These are phyloP conservation scores for Lathamus discolor DNA, from an alignment of 2,113 vertebrate genomes.

Conservation along the genomic window DNA sequence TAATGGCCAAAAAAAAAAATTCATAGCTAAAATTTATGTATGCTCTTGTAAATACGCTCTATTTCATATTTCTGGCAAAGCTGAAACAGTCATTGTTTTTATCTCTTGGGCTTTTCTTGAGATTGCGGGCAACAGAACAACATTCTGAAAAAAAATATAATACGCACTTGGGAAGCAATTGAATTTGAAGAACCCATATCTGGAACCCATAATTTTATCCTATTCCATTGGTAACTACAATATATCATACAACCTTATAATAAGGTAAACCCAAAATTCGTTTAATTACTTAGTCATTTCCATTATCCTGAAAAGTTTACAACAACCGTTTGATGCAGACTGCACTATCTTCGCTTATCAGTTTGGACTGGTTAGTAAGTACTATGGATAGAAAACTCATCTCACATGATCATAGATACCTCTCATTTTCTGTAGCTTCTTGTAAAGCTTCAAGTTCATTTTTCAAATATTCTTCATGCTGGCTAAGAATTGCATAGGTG, in stretches of 20 bases:
- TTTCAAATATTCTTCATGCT: conserved; percentile 75
- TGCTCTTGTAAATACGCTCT: background rate
- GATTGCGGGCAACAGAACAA: background rate
- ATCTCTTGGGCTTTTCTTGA: background rate
- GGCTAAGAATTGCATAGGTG: conserved; percentile 69
- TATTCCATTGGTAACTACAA: background rate
- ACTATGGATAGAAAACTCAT: background rate
- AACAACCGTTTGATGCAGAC: background rate
- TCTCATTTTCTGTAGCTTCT: conserved; percentile 75
- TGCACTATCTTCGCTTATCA: background rate
- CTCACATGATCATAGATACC: conserved; percentile 41
- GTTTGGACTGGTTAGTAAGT: background rate
- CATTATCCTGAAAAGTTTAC: background rate
- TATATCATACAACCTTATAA: background rate
- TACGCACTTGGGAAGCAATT: background rate
- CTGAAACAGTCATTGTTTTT: background rate
- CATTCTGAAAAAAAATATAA: background rate
- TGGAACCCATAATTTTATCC: background rate
- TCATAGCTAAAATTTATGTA: background rate
- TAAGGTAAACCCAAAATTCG: background rate
- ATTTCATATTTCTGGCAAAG: background rate
- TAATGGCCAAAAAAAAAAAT: background rate
- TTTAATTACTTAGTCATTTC: background rate
- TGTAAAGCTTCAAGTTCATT: conserved; percentile 56
- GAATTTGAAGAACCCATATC: background rate